phyloP scores from a whole-genome alignment of 2,888 invertebrate genomes.

The Reticulitermes lucifugus region DNA sequence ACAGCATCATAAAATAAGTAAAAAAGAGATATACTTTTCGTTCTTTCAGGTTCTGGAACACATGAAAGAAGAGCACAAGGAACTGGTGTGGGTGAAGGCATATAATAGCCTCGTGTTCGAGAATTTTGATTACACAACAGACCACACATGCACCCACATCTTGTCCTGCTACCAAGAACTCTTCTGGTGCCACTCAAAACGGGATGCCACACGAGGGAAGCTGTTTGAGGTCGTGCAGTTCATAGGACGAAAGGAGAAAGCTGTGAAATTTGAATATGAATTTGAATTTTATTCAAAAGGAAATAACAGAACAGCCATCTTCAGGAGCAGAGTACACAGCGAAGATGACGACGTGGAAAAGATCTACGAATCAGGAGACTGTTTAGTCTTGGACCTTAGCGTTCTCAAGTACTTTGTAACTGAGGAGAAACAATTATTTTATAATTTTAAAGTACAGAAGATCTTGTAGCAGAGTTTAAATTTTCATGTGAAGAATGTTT shows the following conservation, averaged over 20 bases:
- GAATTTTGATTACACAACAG: slow-evolving; percentile 6
- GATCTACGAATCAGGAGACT: slow-evolving; percentile 11
- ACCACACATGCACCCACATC: slow-evolving; percentile 11
- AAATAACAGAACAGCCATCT: not conserved
- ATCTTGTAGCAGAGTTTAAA: not conserved
- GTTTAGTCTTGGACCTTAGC: slow-evolving; percentile 9
- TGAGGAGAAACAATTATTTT: slow-evolving; percentile 7
- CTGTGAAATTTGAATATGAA: slow-evolving; percentile 13
- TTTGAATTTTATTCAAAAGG: slow-evolving; percentile 5
- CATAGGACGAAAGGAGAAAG: not conserved
- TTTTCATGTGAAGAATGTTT: too few species aligned
- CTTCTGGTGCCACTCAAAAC: slow-evolving; percentile 28
- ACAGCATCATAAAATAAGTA: too few species aligned
- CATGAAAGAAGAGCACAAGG: slow-evolving; percentile 35
- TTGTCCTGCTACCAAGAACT: slow-evolving; percentile 1
- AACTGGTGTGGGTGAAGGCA: slow-evolving; percentile 30
- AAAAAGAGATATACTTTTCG: too few species aligned
- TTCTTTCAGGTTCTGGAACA: slow-evolving; percentile 32
- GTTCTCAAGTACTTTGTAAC: not conserved
- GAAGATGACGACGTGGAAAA: not conserved
- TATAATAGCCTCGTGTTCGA: slow-evolving; percentile 23
- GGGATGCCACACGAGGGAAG: not conserved
- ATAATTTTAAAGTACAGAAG: slow-evolving; percentile 1
- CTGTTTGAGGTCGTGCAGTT: not conserved
- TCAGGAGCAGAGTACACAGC: slow-evolving; percentile 1